Percentiles rank a stretch among this genome's conserved stretches.
Conservation (phyloP, 2,888 invertebrate genomes). For the Ferdinandea cuprea region DNA sequence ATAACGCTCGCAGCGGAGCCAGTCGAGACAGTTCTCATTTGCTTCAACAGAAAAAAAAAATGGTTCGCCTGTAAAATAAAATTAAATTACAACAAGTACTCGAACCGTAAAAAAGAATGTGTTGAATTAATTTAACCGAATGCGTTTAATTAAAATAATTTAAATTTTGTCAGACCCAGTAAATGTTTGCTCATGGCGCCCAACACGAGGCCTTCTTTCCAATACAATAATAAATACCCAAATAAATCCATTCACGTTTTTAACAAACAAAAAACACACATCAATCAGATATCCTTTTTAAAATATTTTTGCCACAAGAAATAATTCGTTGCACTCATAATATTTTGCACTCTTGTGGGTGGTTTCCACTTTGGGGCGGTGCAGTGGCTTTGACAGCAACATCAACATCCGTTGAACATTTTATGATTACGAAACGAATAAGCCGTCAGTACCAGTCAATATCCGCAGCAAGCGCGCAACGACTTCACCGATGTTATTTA, state of each 20-base stretch:
- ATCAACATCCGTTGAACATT: conserved; percentile 11
- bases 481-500: conserved; percentile 1
- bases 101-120: not conserved
- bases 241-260: too few species aligned
- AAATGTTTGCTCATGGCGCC: too few species aligned
- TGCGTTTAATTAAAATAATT: conserved; percentile 16
- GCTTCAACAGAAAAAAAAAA: not conserved
- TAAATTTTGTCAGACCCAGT: not conserved
- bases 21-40: too few species aligned
- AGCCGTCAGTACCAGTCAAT: not conserved
- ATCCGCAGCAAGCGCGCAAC: not conserved
- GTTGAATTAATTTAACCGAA: conserved; percentile 11
- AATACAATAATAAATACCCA: too few species aligned
- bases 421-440: too few species aligned
- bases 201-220: too few species aligned
- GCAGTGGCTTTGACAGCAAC: conserved; percentile 6
- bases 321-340: conserved; percentile 14
- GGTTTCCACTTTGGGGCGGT: not conserved
- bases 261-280: not conserved
- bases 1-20: too few species aligned
- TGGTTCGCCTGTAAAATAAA: not conserved
- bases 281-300: conserved; percentile 6
- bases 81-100: not conserved
- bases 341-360: not conserved
- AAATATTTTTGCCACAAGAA: not conserved